phyloP scores from a whole-genome alignment of 2,113 vertebrate genomes.

The Rhodinocichla rosea region DNA sequence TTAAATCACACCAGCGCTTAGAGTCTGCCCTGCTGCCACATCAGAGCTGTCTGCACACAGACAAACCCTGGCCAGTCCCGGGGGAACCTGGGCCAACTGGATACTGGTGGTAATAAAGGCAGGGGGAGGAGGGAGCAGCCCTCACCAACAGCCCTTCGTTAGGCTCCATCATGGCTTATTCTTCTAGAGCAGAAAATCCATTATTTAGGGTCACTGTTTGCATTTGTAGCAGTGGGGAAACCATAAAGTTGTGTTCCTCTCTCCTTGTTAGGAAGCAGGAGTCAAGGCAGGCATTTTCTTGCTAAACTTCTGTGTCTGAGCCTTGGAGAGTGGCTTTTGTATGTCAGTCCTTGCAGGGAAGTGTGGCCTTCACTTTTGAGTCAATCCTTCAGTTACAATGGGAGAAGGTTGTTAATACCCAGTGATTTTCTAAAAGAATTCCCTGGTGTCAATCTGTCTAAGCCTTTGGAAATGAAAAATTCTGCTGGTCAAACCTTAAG shows the following conservation, averaged over 20 bases:
- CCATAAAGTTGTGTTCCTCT: not conserved
- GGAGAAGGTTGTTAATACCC: not conserved
- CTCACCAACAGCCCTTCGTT: not conserved
- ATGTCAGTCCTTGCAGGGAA: not conserved
- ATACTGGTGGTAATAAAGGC: constrained; percentile 35
- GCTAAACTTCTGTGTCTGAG: not conserved
- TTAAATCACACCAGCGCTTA: constrained; percentile 70
- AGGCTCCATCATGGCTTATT: not conserved
- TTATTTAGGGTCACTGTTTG: not conserved
- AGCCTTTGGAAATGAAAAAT: not conserved
- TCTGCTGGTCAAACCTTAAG: not conserved
- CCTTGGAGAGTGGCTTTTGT: not conserved
- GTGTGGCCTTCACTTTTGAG: not conserved
- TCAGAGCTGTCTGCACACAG: constrained; percentile 68
- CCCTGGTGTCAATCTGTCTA: not conserved
- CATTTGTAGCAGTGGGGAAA: not conserved
- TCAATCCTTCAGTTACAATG: not conserved
- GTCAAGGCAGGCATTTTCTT: not conserved
- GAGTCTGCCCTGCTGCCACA: constrained; percentile 69
- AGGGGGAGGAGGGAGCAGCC: not conserved
- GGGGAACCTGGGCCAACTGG: constrained; percentile 44
- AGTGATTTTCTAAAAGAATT: not conserved
- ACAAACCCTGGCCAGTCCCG: constrained; percentile 50
- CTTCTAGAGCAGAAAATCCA: not conserved
- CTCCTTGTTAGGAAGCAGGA: not conserved